phyloP scores from a whole-genome alignment of 2,888 invertebrate species.

The Chloroclysta siterata region DNA sequence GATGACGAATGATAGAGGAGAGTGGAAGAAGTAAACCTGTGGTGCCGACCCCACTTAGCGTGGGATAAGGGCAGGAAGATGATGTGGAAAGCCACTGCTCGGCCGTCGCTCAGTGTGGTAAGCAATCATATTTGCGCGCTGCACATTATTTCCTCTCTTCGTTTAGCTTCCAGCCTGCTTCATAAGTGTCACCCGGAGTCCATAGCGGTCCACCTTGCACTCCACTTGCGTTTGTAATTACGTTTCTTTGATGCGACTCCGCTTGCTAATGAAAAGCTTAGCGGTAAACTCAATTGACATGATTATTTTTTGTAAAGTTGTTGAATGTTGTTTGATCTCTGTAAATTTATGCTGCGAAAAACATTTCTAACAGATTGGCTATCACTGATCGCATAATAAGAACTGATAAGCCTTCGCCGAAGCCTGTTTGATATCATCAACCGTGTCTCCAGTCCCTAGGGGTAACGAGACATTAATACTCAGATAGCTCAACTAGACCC shows the following conservation, averaged over 20 bases:
- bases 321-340: conserved; percentile 7
- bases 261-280: conserved; percentile 39
- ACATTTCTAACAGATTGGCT: background rate
- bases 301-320: conserved; percentile 13
- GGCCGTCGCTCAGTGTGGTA: no score
- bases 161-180: conserved; percentile 66
- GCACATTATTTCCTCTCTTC: conserved; percentile 20
- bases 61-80: no score
- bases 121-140: background rate
- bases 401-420: background rate
- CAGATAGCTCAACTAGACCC: no score
- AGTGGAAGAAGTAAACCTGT: no score
- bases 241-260: conserved; percentile 50
- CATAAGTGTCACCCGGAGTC: conserved; percentile 69
- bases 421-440: background rate
- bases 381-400: background rate
- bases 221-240: conserved; percentile 80
- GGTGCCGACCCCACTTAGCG: no score
- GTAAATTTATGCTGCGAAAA: background rate
- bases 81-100: no score
- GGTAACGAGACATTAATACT: no score
- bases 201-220: conserved; percentile 73
- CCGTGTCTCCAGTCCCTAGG: no score
- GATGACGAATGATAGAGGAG: no score
- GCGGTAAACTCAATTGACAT: conserved; percentile 33